These are phyloP conservation scores for Podarcis raffonei DNA, from an alignment of 2,113 vertebrate genomes.

Conservation along the genomic window DNA sequence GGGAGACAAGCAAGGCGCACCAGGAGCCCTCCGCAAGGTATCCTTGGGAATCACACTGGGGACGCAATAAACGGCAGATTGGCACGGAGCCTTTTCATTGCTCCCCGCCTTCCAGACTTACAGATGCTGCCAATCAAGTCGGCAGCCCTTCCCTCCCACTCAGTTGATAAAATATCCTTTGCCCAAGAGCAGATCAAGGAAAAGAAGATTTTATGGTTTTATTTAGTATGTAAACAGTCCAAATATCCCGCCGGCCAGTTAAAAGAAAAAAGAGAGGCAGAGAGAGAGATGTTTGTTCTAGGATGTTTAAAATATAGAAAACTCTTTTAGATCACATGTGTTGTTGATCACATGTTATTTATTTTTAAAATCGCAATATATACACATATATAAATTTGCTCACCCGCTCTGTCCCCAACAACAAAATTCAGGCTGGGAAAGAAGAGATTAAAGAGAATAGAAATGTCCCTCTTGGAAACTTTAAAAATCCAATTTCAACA, in stretches of 20 bases:
- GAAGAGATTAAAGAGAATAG: background rate
- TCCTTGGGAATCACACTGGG: background rate
- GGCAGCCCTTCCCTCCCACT: background rate
- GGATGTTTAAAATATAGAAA: background rate
- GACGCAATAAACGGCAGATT: background rate
- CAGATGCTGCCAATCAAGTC: background rate
- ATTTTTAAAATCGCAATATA: background rate
- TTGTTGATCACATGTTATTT: background rate
- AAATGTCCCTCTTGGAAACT: background rate
- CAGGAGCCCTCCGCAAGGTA: background rate
- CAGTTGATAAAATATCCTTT: background rate
- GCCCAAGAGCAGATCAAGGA: conserved; percentile 7
- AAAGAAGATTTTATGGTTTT: conserved; percentile 17
- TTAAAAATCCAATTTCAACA: background rate
- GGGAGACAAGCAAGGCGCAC: background rate
- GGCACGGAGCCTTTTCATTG: background rate
- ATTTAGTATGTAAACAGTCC: background rate
- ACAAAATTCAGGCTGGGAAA: background rate
- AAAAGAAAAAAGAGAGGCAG: too few species aligned
- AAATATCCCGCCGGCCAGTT: background rate
- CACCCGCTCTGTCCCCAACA: too few species aligned
- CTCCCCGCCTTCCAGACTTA: background rate
- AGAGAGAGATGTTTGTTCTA: background rate
- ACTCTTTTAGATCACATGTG: background rate
- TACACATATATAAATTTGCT: background rate